Conservation (phyloP, 2,113 vertebrate genomes). For the Dinomys branickii region DNA sequence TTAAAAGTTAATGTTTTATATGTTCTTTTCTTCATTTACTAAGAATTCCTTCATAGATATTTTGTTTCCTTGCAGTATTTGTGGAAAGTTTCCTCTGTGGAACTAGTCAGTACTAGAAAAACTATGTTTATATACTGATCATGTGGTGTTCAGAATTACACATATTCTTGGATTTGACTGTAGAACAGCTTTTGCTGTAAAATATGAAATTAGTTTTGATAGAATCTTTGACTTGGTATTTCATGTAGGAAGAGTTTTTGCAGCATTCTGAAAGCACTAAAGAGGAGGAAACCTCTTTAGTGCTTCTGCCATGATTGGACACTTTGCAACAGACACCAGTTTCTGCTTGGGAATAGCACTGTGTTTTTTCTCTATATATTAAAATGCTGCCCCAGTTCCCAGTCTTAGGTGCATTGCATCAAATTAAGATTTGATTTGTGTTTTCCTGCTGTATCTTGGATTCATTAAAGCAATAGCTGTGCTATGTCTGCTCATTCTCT, state of each 20-base stretch:
- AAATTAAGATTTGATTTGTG: constrained; percentile 34
- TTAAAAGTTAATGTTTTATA: constrained; percentile 23
- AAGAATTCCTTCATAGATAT: background rate
- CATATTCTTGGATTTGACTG: background rate
- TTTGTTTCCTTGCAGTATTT: constrained; percentile 20
- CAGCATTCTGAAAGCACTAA: background rate
- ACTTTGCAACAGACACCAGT: background rate
- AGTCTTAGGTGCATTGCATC: background rate
- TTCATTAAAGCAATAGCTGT: background rate
- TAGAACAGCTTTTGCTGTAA: background rate
- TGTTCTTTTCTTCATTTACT: background rate
- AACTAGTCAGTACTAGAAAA: background rate
- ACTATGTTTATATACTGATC: background rate
- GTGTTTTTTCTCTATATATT: background rate
- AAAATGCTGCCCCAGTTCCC: background rate
- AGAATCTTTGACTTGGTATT: constrained; percentile 40
- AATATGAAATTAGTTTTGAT: constrained; percentile 13
- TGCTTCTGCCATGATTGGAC: background rate
- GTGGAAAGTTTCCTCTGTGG: background rate
- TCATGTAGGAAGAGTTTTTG: constrained; percentile 41
- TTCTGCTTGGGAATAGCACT: background rate
- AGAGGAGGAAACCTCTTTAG: background rate
- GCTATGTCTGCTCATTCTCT: background rate
- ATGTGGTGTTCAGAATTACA: background rate
- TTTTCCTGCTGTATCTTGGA: background rate